Evolutionary conservation across 2,888 invertebrate genomes (phyloP).

Genomic region (Dromius quadrimaculatus): DNA sequence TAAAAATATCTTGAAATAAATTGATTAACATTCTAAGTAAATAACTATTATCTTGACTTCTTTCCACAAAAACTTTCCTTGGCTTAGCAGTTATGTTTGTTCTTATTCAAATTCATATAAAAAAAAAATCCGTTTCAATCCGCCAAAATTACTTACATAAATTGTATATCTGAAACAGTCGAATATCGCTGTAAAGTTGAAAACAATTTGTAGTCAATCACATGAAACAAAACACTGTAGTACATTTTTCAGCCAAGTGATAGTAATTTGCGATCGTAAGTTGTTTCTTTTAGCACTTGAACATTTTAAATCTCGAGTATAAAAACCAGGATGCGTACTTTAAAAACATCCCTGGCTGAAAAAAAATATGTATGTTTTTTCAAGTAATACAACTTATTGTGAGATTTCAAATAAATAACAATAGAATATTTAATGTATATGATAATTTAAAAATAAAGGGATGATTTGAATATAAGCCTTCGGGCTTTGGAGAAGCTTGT

Average conservation of each 20-base stretch:
- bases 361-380: no score
- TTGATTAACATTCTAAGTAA: no score
- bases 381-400: no score
- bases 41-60: no score
- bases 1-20: not conserved
- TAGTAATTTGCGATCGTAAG: constrained; percentile 16
- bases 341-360: no score
- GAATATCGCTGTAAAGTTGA: constrained; percentile 10
- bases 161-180: not conserved
- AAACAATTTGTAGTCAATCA: constrained; percentile 21
- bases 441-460: no score
- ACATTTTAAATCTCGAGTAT: not conserved
- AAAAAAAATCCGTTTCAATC: no score
- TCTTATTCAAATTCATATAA: not conserved
- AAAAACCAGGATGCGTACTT: not conserved
- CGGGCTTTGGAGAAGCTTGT: not conserved
- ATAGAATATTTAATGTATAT: no score
- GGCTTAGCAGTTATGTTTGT: no score
- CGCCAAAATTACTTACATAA: constrained; percentile 6
- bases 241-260: constrained; percentile 16
- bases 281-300: constrained; percentile 10
- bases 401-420: no score
- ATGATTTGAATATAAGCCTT: not conserved
- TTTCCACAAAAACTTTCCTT: no score
- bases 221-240: constrained; percentile 25